phyloP scores from a whole-genome alignment of 2,888 invertebrate species.

The Apamea epomidion region DNA sequence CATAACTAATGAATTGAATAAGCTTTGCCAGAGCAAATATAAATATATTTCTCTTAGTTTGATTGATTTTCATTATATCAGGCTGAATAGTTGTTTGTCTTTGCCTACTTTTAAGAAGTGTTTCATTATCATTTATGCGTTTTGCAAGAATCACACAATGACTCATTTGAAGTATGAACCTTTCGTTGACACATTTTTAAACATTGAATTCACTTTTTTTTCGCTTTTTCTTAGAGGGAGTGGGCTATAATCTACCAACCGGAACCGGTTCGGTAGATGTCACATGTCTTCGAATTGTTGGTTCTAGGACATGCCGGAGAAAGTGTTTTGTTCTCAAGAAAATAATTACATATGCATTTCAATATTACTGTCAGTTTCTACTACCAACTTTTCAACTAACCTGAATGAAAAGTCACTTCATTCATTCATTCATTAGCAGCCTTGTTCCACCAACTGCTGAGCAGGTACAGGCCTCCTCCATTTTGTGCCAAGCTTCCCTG shows the following conservation, averaged over 20 bases:
- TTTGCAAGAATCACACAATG: slow-evolving; percentile 5
- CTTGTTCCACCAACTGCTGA: not conserved
- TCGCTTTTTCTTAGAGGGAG: not conserved
- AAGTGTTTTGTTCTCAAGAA: not conserved
- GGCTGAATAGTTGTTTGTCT: slow-evolving; percentile 25
- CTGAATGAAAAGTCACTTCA: not conserved
- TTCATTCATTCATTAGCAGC: not conserved
- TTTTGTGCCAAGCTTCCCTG: not conserved
- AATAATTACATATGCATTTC: not conserved
- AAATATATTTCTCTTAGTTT: slow-evolving; percentile 17
- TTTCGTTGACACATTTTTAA: slow-evolving; percentile 14
- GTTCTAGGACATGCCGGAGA: not conserved
- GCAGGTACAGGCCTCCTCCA: too few species aligned
- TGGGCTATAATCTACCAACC: not conserved
- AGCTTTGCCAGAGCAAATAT: slow-evolving; percentile 18
- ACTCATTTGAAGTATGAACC: slow-evolving; percentile 9
- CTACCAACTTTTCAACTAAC: not conserved
- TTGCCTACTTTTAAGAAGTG: slow-evolving; percentile 30
- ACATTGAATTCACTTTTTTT: not conserved
- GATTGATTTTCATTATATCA: slow-evolving; percentile 25
- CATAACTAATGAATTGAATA: slow-evolving; percentile 43
- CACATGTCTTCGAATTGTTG: not conserved
- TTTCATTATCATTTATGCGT: slow-evolving; percentile 17
- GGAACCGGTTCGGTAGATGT: not conserved
- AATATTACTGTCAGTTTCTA: not conserved